phyloP scores from a whole-genome alignment of 2,888 invertebrate species.

The Norana najaformis region DNA sequence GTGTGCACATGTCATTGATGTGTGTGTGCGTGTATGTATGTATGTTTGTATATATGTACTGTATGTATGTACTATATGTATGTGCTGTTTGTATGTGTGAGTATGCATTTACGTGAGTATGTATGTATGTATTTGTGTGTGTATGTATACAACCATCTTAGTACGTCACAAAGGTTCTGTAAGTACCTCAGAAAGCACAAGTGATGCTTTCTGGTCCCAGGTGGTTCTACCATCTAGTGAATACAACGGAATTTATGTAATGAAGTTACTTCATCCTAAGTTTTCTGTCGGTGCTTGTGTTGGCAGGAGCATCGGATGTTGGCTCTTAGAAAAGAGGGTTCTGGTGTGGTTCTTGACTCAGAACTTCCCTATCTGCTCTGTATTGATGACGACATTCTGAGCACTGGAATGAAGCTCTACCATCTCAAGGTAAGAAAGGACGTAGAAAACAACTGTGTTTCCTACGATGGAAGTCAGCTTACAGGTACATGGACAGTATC shows the following conservation, averaged over 20 bases:
- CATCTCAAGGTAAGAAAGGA: slow-evolving; percentile 47
- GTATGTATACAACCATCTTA: too few species aligned
- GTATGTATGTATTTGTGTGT: background rate
- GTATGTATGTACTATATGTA: too few species aligned
- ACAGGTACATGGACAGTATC: background rate
- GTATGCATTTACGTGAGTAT: background rate
- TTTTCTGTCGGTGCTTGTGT: background rate
- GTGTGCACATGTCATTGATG: too few species aligned
- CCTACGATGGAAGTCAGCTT: too few species aligned
- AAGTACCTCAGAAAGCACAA: background rate
- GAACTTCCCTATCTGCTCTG: slow-evolving; percentile 45
- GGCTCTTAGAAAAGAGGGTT: slow-evolving; percentile 78
- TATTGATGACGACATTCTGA: slow-evolving; percentile 46
- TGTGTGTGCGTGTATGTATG: too few species aligned
- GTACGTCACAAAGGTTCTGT: too few species aligned
- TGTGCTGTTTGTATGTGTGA: background rate
- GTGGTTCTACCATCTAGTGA: background rate
- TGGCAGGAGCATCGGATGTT: slow-evolving; percentile 81
- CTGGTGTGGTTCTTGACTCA: slow-evolving; percentile 73
- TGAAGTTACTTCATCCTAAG: background rate
- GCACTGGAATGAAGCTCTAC: slow-evolving; percentile 47
- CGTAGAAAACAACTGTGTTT: background rate
- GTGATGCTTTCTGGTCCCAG: background rate
- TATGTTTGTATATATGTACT: too few species aligned
- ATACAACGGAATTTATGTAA: background rate